Base-by-base conservation (phyloP, 2,888 invertebrate species). In the Temnothorax unifasciatus region DNA sequence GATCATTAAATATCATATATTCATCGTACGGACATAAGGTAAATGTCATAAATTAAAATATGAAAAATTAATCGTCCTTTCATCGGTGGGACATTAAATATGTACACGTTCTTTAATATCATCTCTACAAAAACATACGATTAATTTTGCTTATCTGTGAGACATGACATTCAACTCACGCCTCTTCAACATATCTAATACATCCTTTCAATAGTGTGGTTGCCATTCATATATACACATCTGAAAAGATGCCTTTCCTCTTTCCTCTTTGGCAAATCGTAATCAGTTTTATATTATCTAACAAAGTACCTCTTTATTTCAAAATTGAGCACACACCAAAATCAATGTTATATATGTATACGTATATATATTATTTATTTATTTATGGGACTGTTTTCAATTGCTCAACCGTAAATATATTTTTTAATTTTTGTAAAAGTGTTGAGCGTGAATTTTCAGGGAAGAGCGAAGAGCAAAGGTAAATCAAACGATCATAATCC, bases 401-500 rank as follows among this genome's bases (percentile, higher is more conserved):
- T 66, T 52, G 9, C 1, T 34, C 13, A 34, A 61, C n/a, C 8
- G 8, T 8, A 61, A 44, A 52, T 21, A 25, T 41, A 41, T 11
- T 15, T 41, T 54, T 54, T 41, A 18, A 66, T 41, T 52, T 54
- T 66, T 68, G 41, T 47, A 2, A 29, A 44, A n/a, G 29, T 44
- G 15, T 25, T 25, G 59, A 18, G 8, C 47, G 47, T 34, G 1
- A 25, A 29, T 52, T 82, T 64, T 81, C 25, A 25, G 63, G 18
- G 59, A 73, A 54, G n/a, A 21, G 59, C 63, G 29, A 57, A 2
- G 21, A 25, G 59, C 41, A 21, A 47, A 64, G 57, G 13, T 13
- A 38, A 54, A 61, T 90, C 82, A 81, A 86, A 79, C 71, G 76
- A 81, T 38, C 52, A 76, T 89, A 87, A 89, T 86, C 86, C 89